A percentile compares a stretch with the other conserved stretches of the same genome.
Conservation (phyloP, 2,797 vertebrate species). For the Mus spretus region DNA sequence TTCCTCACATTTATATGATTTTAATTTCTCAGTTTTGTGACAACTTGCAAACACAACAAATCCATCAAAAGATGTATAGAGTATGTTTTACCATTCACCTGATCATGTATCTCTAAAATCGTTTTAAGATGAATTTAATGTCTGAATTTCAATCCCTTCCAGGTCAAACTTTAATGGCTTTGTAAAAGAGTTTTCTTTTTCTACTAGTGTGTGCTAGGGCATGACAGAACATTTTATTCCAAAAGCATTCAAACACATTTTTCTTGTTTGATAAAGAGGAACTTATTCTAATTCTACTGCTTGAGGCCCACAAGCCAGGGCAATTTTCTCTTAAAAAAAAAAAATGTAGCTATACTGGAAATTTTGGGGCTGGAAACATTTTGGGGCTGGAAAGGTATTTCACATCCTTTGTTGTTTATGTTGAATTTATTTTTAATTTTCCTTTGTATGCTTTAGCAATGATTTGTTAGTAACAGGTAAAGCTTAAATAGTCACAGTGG, state of each 20-base stretch:
- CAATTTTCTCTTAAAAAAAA: neutral
- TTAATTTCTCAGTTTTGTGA: constrained; percentile 37
- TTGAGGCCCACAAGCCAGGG: neutral
- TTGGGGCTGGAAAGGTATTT: neutral
- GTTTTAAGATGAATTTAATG: constrained; percentile 60
- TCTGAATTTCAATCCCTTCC: constrained; percentile 38
- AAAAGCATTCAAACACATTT: neutral
- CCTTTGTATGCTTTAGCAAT: neutral
- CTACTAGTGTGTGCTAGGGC: neutral
- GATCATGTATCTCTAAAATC: constrained; percentile 28
- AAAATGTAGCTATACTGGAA: neutral
- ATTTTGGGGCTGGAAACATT: neutral
- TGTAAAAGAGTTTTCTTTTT: constrained; percentile 44
- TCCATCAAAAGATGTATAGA: neutral
- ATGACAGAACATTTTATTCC: neutral
- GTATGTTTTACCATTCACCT: neutral
- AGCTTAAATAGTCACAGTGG: neutral
- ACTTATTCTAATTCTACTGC: constrained; percentile 45
- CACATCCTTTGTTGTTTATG: neutral
- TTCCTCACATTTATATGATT: neutral
- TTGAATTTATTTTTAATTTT: neutral
- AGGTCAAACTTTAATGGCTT: constrained; percentile 33
- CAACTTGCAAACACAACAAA: constrained; percentile 32
- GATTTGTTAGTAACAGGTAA: neutral
- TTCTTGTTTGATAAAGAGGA: constrained; percentile 58